A percentile compares a stretch with the other conserved stretches of the same genome.
Conservation (phyloP, 2,797 vertebrate species). For the Paguma larvata region DNA sequence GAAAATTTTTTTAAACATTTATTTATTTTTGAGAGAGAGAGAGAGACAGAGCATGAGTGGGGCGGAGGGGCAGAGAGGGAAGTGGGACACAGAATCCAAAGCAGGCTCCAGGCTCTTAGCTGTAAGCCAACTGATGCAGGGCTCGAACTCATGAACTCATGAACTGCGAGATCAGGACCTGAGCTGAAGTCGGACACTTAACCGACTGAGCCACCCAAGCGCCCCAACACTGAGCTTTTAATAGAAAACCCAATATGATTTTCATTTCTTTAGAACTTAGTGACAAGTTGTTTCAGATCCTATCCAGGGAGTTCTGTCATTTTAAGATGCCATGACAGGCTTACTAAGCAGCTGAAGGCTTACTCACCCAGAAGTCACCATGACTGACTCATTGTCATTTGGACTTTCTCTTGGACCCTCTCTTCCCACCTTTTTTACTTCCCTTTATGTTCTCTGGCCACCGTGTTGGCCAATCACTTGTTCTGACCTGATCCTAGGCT, state of each 20-base stretch:
- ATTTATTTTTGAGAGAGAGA: too few species aligned
- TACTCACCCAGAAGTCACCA: background rate
- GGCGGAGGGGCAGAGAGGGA: too few species aligned
- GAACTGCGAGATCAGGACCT: too few species aligned
- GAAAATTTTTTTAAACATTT: too few species aligned
- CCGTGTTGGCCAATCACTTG: background rate
- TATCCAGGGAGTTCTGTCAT: background rate
- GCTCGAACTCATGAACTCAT: too few species aligned
- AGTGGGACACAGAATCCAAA: too few species aligned
- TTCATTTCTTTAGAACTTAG: constrained; percentile 2
- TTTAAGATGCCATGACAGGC: background rate
- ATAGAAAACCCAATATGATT: background rate
- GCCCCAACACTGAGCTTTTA: background rate
- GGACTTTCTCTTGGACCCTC: background rate
- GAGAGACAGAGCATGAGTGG: too few species aligned
- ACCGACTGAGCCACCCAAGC: too few species aligned
- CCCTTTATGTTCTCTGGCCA: background rate
- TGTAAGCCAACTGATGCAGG: too few species aligned
- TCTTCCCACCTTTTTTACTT: background rate
- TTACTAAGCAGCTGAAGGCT: background rate
- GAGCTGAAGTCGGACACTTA: too few species aligned
- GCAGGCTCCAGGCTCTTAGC: too few species aligned
- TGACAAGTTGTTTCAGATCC: background rate
- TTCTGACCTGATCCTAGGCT: background rate
- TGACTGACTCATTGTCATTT: background rate